phyloP scores from a whole-genome alignment of 2,113 vertebrate species.

The Harpagus bidentatus region DNA sequence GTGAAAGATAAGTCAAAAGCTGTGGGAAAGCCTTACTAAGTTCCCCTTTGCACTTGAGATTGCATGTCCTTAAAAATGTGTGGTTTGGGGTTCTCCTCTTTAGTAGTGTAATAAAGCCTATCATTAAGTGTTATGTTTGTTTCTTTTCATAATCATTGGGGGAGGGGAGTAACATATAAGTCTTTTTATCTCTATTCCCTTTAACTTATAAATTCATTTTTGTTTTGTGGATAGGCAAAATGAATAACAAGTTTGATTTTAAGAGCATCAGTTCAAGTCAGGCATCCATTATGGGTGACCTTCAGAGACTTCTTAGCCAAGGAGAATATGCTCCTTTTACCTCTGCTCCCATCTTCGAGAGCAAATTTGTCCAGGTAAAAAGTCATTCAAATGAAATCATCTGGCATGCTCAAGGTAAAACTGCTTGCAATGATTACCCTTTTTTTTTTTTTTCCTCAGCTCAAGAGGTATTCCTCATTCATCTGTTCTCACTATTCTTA shows the following conservation, averaged over 20 bases:
- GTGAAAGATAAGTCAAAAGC: background rate
- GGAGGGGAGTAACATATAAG: background rate
- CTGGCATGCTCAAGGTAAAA: background rate
- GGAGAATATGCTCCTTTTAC: slow-evolving; percentile 55
- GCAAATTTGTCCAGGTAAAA: slow-evolving; percentile 71
- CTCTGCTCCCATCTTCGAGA: slow-evolving; percentile 57
- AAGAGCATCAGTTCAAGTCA: background rate
- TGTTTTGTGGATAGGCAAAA: slow-evolving; percentile 11
- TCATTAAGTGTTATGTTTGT: background rate
- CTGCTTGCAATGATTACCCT: background rate
- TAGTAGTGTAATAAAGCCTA: background rate
- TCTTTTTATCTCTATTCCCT: background rate
- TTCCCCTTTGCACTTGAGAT: background rate
- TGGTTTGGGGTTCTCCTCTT: background rate
- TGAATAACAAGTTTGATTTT: background rate
- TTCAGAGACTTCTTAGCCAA: slow-evolving; percentile 37
- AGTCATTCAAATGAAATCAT: background rate
- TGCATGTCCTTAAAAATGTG: background rate
- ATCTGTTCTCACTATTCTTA: background rate
- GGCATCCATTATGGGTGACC: background rate
- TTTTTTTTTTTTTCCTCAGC: background rate
- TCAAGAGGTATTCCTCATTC: background rate
- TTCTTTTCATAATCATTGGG: background rate
- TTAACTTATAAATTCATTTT: background rate
- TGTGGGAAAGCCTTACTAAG: background rate